Evolutionary conservation across 1,140 invertebrate genomes (phyloP).

Genomic region (Calephelis nemesis): DNA sequence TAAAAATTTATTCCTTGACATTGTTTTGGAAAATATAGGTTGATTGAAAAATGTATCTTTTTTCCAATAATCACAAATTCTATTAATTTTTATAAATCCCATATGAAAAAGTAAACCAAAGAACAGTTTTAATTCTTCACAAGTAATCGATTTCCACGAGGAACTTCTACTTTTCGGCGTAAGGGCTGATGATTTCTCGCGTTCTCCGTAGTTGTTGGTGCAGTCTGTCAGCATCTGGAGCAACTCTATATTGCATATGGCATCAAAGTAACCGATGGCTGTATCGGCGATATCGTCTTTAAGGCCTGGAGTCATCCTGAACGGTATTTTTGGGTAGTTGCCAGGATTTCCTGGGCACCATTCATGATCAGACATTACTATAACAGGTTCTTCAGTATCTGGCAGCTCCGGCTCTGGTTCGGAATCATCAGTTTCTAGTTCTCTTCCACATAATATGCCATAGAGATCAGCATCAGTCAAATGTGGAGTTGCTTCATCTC

Average conservation of each 20-base stretch:
- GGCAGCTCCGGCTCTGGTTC: background rate
- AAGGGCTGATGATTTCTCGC: background rate
- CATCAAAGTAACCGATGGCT: conserved; percentile 2
- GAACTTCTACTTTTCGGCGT: background rate
- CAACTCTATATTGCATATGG: background rate
- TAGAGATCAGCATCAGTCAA: no score
- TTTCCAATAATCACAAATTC: no score
- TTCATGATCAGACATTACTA: conserved; percentile 5
- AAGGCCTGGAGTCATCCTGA: conserved; percentile 1
- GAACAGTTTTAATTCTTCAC: no score
- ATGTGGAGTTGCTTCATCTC: no score
- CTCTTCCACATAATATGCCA: no score
- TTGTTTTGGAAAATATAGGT: no score
- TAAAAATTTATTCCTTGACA: no score
- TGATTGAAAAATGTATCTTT: no score
- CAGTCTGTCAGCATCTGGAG: conserved; percentile 7
- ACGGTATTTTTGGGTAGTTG: conserved; percentile 6
- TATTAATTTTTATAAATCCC: no score
- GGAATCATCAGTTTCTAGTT: no score
- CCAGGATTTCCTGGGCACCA: conserved; percentile 7
- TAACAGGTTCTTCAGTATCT: background rate
- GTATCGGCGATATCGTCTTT: conserved; percentile 1
- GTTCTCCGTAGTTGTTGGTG: conserved; percentile 6
- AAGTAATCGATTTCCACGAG: background rate
- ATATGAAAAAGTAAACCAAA: no score